Evolutionary conservation across 2,888 invertebrate genomes (phyloP).

Genomic region (Arenicola marina): DNA sequence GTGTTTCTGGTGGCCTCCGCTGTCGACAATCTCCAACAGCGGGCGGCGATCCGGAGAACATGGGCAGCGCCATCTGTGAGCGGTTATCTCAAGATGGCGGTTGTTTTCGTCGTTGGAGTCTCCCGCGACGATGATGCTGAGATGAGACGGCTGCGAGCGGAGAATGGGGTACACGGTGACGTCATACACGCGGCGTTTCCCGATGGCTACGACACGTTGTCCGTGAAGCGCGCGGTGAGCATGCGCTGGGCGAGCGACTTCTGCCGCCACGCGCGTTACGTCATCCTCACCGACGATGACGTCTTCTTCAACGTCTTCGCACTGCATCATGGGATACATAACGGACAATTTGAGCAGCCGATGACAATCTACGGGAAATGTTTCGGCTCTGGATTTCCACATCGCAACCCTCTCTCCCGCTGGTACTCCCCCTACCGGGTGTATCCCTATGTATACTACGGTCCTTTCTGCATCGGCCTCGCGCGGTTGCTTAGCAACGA

Average conservation of each 20-base stretch:
- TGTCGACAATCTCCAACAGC: too few species aligned
- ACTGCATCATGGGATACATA: constrained; percentile 7
- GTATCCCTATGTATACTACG: constrained; percentile 9
- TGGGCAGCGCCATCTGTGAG: too few species aligned
- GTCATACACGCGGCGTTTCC: constrained; percentile 4
- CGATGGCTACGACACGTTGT: constrained; percentile 12
- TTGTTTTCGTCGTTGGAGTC: too few species aligned
- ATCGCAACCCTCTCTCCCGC: background rate
- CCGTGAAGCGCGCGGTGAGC: constrained; percentile 4
- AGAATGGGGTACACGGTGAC: constrained; percentile 7
- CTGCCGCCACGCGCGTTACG: constrained; percentile 4
- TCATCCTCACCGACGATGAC: constrained; percentile 52
- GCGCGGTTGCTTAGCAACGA: background rate
- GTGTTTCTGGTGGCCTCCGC: too few species aligned
- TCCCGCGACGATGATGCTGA: too few species aligned
- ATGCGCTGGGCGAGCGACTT: constrained; percentile 3
- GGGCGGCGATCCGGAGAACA: too few species aligned
- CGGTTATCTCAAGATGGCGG: too few species aligned
- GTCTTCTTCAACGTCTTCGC: constrained; percentile 39
- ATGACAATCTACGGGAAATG: constrained; percentile 9
- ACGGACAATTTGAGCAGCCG: background rate
- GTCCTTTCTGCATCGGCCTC: constrained; percentile 10
- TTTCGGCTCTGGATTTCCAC: background rate
- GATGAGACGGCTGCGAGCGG: too few species aligned
- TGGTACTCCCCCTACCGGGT: constrained; percentile 4